These are phyloP conservation scores for Volucella bombylans DNA, from an alignment of 2,888 invertebrate genomes.

Conservation along the genomic window DNA sequence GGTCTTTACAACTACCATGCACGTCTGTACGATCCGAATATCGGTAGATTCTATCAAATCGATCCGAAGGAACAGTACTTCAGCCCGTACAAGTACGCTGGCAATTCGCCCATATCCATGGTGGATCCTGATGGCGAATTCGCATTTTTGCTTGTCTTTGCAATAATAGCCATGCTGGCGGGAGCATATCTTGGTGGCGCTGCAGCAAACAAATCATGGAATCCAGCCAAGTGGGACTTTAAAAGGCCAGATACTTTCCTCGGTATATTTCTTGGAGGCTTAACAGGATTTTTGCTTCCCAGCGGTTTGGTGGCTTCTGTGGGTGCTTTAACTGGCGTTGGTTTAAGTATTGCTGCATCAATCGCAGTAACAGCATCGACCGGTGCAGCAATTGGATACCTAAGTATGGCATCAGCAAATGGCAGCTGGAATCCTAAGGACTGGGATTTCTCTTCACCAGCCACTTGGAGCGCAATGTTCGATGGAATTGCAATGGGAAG, in stretches of 20 bases:
- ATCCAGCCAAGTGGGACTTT: constrained; percentile 23
- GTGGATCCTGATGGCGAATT: constrained; percentile 49
- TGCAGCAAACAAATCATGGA: constrained; percentile 4
- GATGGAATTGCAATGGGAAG: constrained; percentile 41
- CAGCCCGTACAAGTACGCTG: constrained; percentile 75
- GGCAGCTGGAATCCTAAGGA: neutral
- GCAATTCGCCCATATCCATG: constrained; percentile 55
- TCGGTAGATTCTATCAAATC: constrained; percentile 74
- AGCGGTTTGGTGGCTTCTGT: constrained; percentile 3
- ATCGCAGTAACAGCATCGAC: neutral
- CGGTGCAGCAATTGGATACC: constrained; percentile 10
- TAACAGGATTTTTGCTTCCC: constrained; percentile 18
- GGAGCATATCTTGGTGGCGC: constrained; percentile 49
- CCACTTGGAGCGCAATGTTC: constrained; percentile 26
- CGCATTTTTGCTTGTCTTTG: constrained; percentile 2
- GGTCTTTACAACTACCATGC: constrained; percentile 75
- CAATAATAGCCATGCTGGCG: neutral
- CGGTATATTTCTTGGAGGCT: constrained; percentile 18
- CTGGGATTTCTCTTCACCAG: constrained; percentile 36
- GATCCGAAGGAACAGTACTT: constrained; percentile 72
- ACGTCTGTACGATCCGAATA: constrained; percentile 74
- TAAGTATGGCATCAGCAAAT: constrained; percentile 27
- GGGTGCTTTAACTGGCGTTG: neutral
- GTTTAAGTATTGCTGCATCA: neutral
- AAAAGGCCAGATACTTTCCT: neutral